Base-by-base conservation (phyloP, 2,888 invertebrate species). In the Tenodera sinensis region DNA sequence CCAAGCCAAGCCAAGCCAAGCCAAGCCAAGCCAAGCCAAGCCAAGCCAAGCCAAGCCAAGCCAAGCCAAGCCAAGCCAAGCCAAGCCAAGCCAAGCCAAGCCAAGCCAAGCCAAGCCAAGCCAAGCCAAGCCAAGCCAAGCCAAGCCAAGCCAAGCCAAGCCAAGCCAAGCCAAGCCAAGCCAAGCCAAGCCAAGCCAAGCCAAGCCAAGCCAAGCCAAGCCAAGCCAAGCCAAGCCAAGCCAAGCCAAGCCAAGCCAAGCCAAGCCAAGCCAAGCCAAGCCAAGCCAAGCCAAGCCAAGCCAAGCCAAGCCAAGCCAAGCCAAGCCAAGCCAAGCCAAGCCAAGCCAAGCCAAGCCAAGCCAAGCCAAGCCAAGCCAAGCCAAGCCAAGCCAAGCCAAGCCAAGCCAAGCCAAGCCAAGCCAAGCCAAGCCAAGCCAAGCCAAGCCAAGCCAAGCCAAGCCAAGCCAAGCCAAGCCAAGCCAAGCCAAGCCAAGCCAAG, bases 161-260 rank as follows among this genome's bases (percentile, higher is more conserved):
- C 84, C 84, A 84, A 28, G 84, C 84, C 84, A 84, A 84, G 84
- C 84, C 84, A 84, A 28, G 84, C 84, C 84, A 84, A 84, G 84
- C n/a, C 84, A 84, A 28, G 84, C n/a, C 84, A 84, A 84, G 84
- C 84, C 84, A 84, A 28, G 84, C 28, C 84, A 84, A 84, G 84
- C 84, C 84, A 84, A 28, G 84, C 84, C 84, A 84, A 84, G 84
- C 84, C 84, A 84, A 28, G 28, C 28, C 84, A 84, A 28, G 84
- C 84, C 84, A 84, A 28, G 84, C 84, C 84, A 84, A 84, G 84
- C 84, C 84, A 84, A 27, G 28, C 84, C 84, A 12, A 28, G 84
- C 84, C 84, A 84, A 84, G 84, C 27, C 84, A 84, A 28, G 84
- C n/a, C 84, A 84, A 84, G 84, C 84, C 84, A 84, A 28, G 84